Conservation (phyloP, 2,797 vertebrate species). For the Lithobates sylvaticus region DNA sequence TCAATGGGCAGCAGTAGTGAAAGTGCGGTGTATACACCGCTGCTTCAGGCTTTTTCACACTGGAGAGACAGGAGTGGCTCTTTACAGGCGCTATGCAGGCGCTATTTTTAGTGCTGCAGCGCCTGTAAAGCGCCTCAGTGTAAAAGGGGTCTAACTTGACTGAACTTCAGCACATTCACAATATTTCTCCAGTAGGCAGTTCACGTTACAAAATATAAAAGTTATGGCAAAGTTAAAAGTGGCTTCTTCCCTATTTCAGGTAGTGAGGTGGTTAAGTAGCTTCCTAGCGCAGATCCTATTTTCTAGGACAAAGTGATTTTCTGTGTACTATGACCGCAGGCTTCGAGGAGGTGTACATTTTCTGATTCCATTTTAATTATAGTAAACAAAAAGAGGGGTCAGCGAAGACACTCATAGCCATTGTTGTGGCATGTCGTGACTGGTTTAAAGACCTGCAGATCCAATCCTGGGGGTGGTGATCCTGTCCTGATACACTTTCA, state of each 20-base stretch:
- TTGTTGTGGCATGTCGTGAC: constrained; percentile 40
- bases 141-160: no score
- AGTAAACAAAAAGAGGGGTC: constrained; percentile 53
- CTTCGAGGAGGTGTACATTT: constrained; percentile 21
- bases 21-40: no score
- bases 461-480: constrained; percentile 17
- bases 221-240: no score
- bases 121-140: no score
- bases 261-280: constrained; percentile 27
- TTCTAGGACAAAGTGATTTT: constrained; percentile 40
- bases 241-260: not conserved
- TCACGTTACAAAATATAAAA: no score
- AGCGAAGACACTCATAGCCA: constrained; percentile 31
- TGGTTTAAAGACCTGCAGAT: constrained; percentile 28
- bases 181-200: no score
- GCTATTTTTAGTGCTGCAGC: no score
- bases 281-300: not conserved
- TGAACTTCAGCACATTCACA: no score
- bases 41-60: no score
- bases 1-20: no score
- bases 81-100: no score
- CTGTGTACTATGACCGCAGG: constrained; percentile 38
- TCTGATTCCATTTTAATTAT: constrained; percentile 48
- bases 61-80: no score
- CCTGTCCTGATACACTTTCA: constrained; percentile 28